phyloP scores from a whole-genome alignment of 2,888 invertebrate species.

The Tiliacea citrago region DNA sequence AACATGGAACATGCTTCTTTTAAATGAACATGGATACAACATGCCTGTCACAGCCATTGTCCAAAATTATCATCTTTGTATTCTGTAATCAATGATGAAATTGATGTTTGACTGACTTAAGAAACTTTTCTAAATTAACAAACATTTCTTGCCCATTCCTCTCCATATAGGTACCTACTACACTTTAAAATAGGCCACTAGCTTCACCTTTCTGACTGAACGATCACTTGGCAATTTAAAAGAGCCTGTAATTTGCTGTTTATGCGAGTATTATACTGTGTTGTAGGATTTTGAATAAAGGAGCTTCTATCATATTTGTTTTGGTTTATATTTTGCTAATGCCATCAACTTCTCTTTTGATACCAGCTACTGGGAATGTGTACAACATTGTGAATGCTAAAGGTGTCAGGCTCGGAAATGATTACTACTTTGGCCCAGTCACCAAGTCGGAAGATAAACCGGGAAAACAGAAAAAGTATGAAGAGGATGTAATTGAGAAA shows the following conservation, averaged over 20 bases:
- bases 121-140: neutral
- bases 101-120: neutral
- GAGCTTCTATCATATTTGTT: neutral
- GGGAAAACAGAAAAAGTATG: conserved; percentile 68
- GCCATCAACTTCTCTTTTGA: conserved; percentile 1
- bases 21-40: neutral
- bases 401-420: conserved; percentile 85
- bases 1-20: no score
- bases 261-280: no score
- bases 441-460: conserved; percentile 59
- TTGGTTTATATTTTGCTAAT: neutral
- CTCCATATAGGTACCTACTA: neutral
- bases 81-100: conserved; percentile 3
- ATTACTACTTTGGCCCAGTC: conserved; percentile 82
- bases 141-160: neutral
- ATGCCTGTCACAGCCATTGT: neutral
- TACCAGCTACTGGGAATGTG: conserved; percentile 87
- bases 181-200: neutral
- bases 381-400: conserved; percentile 87
- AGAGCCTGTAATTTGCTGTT: neutral
- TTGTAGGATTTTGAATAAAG: neutral
- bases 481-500: conserved; percentile 77
- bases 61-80: neutral
- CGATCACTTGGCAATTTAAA: neutral
- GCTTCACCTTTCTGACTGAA: neutral